These are phyloP conservation scores for Plutella xylostella DNA, from an alignment of 2,888 invertebrate species.

Conservation along the genomic window DNA sequence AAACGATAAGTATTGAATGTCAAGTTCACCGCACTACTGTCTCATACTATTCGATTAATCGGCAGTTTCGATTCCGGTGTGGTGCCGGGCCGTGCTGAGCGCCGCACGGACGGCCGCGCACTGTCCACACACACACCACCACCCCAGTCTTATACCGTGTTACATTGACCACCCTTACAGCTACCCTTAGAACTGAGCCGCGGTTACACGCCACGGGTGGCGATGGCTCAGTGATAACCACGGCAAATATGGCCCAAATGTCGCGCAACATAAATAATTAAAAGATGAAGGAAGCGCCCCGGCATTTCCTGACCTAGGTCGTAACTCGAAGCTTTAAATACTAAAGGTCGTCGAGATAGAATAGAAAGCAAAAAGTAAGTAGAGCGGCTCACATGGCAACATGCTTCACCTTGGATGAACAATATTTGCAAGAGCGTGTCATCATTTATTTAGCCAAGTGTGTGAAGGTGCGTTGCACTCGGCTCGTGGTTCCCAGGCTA, in stretches of 20 bases:
- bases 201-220: too few species aligned
- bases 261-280: too few species aligned
- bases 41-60: conserved; percentile 26
- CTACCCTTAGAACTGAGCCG: not conserved
- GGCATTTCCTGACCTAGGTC: not conserved
- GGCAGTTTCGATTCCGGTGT: conserved; percentile 36
- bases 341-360: not conserved
- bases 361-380: too few species aligned
- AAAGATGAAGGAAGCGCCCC: not conserved
- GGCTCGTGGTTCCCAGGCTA: too few species aligned
- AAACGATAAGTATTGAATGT: conserved; percentile 28
- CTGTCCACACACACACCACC: conserved; percentile 47
- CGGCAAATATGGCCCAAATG: too few species aligned
- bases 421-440: too few species aligned
- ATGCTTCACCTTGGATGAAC: too few species aligned
- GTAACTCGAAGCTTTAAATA: not conserved
- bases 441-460: too few species aligned
- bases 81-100: conserved; percentile 46
- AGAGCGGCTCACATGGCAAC: too few species aligned
- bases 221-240: too few species aligned
- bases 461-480: too few species aligned
- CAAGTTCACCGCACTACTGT: conserved; percentile 46
- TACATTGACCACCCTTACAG: not conserved
- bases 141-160: conserved; percentile 45
- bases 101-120: conserved; percentile 18